Evolutionary conservation across 2,888 invertebrate genomes (phyloP).

Genomic region (Ceratothoa steindachneri): DNA sequence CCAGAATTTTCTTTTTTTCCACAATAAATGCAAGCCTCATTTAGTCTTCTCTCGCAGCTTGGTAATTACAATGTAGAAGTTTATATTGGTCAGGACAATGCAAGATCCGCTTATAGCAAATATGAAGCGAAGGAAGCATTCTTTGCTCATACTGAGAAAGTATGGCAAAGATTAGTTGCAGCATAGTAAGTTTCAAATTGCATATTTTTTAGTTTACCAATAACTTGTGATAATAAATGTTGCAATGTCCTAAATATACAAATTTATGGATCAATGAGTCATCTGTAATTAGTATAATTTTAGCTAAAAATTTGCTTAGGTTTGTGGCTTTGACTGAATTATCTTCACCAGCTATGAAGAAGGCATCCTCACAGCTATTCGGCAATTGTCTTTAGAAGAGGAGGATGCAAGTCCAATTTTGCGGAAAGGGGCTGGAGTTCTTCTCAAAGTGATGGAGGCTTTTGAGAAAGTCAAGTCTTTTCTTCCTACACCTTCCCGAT

Average conservation of each 20-base stretch:
- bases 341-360: slow-evolving; percentile 2
- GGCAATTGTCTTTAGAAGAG: background rate
- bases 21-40: too few relatives aligned
- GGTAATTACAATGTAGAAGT: slow-evolving; percentile 3
- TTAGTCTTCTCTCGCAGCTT: background rate
- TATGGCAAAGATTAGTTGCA: slow-evolving; percentile 8
- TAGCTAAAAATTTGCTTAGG: too few relatives aligned
- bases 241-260: too few relatives aligned
- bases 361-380: background rate
- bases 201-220: too few relatives aligned
- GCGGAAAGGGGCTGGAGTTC: background rate
- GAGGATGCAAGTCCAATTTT: background rate
- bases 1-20: too few relatives aligned
- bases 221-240: too few relatives aligned
- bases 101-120: background rate
- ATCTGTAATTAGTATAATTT: too few relatives aligned
- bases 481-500: background rate
- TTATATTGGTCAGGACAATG: slow-evolving; percentile 3
- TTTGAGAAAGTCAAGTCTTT: background rate
- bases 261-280: too few relatives aligned
- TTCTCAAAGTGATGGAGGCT: background rate
- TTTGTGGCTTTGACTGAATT: too few relatives aligned
- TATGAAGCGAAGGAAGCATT: slow-evolving; percentile 6
- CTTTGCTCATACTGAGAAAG: background rate
- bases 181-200: background rate